phyloP scores from a whole-genome alignment of 2,113 vertebrate species.

The Rostratula benghalensis region DNA sequence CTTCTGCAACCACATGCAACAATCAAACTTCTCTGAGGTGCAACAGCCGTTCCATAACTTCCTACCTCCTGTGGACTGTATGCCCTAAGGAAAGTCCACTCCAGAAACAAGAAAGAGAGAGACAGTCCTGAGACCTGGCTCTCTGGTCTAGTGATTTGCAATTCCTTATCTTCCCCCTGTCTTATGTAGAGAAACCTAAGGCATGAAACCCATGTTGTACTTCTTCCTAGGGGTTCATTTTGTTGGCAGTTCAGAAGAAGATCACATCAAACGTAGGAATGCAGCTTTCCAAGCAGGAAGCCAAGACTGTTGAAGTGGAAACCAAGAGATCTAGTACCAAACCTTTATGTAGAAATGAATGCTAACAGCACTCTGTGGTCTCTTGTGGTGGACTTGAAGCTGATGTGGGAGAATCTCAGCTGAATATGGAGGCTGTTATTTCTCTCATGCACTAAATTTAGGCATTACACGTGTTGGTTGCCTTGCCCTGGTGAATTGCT shows the following conservation, averaged over 20 bases:
- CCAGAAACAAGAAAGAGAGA: neutral
- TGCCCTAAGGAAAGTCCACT: neutral
- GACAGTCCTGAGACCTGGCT: neutral
- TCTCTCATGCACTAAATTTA: neutral
- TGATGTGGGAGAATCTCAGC: neutral
- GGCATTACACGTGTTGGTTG: neutral
- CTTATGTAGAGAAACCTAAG: neutral
- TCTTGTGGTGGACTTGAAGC: neutral
- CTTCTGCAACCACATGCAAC: neutral
- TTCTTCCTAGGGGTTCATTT: neutral
- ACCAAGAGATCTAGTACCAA: neutral
- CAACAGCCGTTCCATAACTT: rapidly evolving
- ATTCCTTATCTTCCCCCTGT: neutral
- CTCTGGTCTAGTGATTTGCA: neutral
- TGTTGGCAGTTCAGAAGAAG: neutral
- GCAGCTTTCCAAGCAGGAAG: neutral
- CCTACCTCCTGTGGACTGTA: neutral
- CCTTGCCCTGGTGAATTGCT: neutral
- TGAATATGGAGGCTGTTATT: neutral
- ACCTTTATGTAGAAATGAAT: neutral
- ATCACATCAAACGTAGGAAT: neutral
- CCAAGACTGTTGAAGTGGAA: neutral
- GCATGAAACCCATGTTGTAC: neutral
- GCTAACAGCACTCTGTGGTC: neutral
- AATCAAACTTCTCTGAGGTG: neutral